Base-by-base conservation (phyloP, 1,140 invertebrate species). In the Helicoverpa armigera region DNA sequence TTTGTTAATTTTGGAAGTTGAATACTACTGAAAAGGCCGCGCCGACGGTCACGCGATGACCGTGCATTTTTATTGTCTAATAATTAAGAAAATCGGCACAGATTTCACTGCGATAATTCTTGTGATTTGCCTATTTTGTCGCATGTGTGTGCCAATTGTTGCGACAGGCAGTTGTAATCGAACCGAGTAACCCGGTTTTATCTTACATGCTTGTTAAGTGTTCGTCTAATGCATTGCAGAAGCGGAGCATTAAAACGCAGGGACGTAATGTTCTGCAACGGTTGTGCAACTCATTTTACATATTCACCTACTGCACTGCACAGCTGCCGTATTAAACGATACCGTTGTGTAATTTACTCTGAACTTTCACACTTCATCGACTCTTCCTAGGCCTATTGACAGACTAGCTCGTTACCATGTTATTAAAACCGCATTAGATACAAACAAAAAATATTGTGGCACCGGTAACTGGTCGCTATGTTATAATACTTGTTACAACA, bases 291-390 rank as follows among this genome's bases (percentile, higher is more conserved):
- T 54, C 53, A 31, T 53, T 83, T 65, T 78, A 79, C 70, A 73
- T 79, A 78, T 79, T 81, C 69, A 79, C 79, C 69, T 69, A 80
- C 16, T 72, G 70, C 78, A 79, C 83, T 75, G 80, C 74, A 79
- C 77, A 67, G 79, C 35, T 79, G 79, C 83, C 79, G 81, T 81
- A 85, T 85, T 81, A 85, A 85, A 81, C 80, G 76, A 77, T 82
- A 79, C 70, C 18, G 72, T 85, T 85, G 81, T 82, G 81, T 60
- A 82, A 82, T 72, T 72, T 14, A 11, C 29, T 58, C 69, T 85
- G 83, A 85, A 85, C 83, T 85, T 82, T 82, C 73, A 82, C 83
- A 85, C 83, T 79, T 43, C 72, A 63, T 67, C 11, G 43, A 51
- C 65, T 82, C 78, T 84, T 84, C 83, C 73, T 78, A 69, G 56